Conservation (phyloP, 2,113 vertebrate genomes). For the Orycteropus afer region DNA sequence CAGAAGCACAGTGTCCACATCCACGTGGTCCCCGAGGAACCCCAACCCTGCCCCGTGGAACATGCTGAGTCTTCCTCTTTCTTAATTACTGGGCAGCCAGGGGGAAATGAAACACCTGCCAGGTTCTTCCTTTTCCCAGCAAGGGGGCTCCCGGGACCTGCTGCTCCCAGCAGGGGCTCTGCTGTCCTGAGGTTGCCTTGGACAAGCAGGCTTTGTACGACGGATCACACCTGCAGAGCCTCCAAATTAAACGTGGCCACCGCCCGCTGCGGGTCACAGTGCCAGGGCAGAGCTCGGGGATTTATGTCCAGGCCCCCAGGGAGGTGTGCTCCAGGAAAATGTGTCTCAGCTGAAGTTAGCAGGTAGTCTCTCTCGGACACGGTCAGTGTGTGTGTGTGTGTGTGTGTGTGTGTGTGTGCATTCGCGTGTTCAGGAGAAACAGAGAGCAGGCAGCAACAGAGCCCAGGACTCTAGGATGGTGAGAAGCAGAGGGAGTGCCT, state of each 20-base stretch:
- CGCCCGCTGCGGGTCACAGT: constrained; percentile 31
- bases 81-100: constrained; percentile 47
- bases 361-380: background rate
- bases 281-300: background rate
- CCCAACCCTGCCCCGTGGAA: background rate
- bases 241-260: constrained; percentile 64
- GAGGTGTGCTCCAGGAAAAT: background rate
- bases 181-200: background rate
- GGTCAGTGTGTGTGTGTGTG: background rate
- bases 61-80: constrained; percentile 28
- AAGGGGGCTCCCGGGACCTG: background rate
- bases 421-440: too few species aligned
- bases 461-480: background rate
- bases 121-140: constrained; percentile 51
- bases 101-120: constrained; percentile 77
- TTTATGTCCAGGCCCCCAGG: background rate
- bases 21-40: background rate
- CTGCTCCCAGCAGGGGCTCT: constrained; percentile 52
- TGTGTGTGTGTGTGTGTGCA: fast-evolving
- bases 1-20: background rate
- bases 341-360: background rate
- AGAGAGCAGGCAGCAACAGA: background rate
- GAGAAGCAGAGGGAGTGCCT: background rate
- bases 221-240: background rate
- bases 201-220: background rate